A percentile compares a stretch with the other conserved stretches of the same genome.
These are phyloP conservation scores for Terebella lapidaria DNA, from an alignment of 2,888 invertebrate species.

Conservation along the genomic window DNA sequence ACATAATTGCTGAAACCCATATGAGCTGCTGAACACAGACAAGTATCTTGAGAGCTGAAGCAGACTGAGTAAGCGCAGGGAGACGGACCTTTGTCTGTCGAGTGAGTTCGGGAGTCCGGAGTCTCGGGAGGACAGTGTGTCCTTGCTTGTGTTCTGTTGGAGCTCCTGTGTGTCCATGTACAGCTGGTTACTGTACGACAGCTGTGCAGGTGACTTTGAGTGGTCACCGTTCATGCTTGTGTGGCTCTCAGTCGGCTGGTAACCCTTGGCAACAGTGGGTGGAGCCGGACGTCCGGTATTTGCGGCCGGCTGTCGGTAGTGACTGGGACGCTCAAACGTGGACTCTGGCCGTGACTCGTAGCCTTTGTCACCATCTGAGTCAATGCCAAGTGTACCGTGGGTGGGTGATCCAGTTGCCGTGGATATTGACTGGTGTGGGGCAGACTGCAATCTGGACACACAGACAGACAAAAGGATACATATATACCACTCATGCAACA, in stretches of 20 bases:
- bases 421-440: no score
- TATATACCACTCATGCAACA: no score
- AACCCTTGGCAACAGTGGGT: not conserved
- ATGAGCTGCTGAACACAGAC: no score
- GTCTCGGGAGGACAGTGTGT: constrained; percentile 21
- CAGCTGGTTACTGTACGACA: constrained; percentile 36
- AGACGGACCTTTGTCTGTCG: constrained; percentile 37
- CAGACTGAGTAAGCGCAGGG: no score
- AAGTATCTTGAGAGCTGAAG: no score
- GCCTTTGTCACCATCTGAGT: not conserved
- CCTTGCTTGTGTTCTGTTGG: not conserved
- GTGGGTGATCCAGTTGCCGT: not conserved
- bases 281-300: not conserved
- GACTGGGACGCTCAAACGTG: not conserved
- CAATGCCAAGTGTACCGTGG: no score
- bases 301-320: not conserved
- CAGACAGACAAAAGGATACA: no score
- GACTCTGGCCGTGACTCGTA: not conserved
- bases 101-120: constrained; percentile 29
- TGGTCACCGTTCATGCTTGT: not conserved
- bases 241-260: not conserved
- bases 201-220: not conserved
- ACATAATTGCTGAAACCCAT: no score
- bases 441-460: no score
- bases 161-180: constrained; percentile 42